Evolutionary conservation across 1,140 invertebrate genomes (phyloP).

Genomic region (Zaprionus davidi): DNA sequence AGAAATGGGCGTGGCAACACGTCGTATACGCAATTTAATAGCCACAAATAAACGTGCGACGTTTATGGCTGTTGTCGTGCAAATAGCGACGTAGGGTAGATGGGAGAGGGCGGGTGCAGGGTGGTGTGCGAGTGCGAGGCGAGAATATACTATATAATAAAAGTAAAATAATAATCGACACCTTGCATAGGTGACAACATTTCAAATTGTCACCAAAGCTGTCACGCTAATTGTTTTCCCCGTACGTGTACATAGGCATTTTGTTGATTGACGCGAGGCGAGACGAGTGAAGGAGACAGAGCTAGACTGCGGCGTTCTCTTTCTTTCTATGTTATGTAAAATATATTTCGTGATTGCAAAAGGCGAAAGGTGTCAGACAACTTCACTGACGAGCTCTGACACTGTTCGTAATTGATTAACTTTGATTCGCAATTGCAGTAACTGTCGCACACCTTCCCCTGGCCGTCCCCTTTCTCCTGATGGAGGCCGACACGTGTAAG

Average conservation of each 20-base stretch:
- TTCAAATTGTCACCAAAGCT: constrained; percentile 75
- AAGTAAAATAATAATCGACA: constrained; percentile 54
- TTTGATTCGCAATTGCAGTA: constrained; percentile 59
- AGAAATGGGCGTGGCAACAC: constrained; percentile 44
- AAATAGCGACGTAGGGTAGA: neutral
- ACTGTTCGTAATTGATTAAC: constrained; percentile 71
- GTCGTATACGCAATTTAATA: constrained; percentile 75
- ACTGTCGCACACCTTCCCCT: neutral
- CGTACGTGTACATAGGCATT: constrained; percentile 39
- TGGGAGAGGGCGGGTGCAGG: neutral
- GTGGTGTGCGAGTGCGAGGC: neutral
- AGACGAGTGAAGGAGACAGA: neutral
- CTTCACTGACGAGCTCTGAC: constrained; percentile 65
- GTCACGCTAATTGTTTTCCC: constrained; percentile 75
- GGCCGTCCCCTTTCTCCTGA: neutral
- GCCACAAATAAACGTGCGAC: constrained; percentile 47
- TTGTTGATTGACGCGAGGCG: constrained; percentile 38
- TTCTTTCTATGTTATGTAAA: constrained; percentile 29
- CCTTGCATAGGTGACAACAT: constrained; percentile 63
- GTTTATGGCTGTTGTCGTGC: neutral
- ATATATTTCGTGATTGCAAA: constrained; percentile 53
- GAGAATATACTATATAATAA: constrained; percentile 19
- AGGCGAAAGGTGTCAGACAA: constrained; percentile 49
- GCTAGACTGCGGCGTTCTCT: neutral
- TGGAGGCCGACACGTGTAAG: constrained; percentile 32